phyloP scores from a whole-genome alignment of 2,797 vertebrate genomes.

The Notamacropus eugenii region DNA sequence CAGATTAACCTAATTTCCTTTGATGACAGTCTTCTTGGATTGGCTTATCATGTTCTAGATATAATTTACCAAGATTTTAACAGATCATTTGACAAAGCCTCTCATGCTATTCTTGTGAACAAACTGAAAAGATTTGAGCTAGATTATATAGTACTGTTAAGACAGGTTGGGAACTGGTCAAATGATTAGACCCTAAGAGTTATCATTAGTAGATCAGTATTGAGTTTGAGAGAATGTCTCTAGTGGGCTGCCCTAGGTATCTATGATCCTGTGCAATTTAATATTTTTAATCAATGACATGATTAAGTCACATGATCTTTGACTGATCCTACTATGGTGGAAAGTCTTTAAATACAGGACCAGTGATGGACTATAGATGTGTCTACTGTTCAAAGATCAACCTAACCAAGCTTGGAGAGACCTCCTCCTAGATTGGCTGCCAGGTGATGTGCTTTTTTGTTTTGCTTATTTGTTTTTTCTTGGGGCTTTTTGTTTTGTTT shows the following conservation, averaged over 20 bases:
- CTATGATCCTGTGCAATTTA: neutral
- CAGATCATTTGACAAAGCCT: neutral
- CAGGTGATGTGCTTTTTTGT: neutral
- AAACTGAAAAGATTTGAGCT: neutral
- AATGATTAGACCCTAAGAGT: neutral
- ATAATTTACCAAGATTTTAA: neutral
- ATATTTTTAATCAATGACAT: neutral
- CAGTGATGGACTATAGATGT: neutral
- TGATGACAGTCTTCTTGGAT: neutral
- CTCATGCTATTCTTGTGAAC: neutral
- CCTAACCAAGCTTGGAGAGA: neutral
- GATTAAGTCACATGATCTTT: neutral
- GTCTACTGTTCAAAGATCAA: neutral
- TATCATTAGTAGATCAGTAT: neutral
- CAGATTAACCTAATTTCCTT: neutral
- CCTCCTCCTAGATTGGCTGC: neutral
- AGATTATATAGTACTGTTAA: neutral
- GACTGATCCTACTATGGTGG: neutral
- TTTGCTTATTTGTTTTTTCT: too few relatives aligned
- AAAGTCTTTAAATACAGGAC: neutral
- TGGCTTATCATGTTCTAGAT: neutral
- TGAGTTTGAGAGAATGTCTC: neutral
- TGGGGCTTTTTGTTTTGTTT: too few relatives aligned
- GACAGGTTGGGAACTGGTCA: neutral
- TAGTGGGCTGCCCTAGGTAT: neutral